Base-by-base conservation (phyloP, 2,113 vertebrate species). In the Semicossyphus pulcher region DNA sequence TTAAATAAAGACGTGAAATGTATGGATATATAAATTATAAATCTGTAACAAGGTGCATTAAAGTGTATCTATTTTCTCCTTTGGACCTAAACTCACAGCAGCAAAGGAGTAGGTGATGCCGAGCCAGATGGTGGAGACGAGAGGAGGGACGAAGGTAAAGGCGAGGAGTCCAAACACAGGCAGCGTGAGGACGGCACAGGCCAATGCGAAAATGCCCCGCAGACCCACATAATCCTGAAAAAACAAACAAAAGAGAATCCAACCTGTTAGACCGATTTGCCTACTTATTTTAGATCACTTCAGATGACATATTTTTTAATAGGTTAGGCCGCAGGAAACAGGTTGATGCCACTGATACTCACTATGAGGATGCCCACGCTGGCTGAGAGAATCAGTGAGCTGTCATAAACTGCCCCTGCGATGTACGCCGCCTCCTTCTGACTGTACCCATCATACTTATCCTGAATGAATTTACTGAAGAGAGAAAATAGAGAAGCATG, bases 391-490 rank as follows among this genome's bases (percentile, higher is more conserved):
- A 95, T 73, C 10, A 96, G 80, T 10, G 91, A 95, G 56, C 92
- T 92, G 89, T 96, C 91, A 0, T 95, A 95, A 7, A 95, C 93
- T 0, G 94, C 94, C 9, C 95, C 95, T 0, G 89, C 94, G 2
- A 95, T 84, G 1, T 94, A 94, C 9, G 93, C 53, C 0, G 93
- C 93, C 68, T 93, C 89, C 83, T 94, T 93, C 89, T 95, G 95
- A 60, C 87, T 93, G 88, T 96, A 96, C 45, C 82, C 89, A 1
- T 37, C 67, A 76, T 96, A 96, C 75, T 97, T 96, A 85, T 95
- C 94, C 86, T 96, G 94, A 67, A 95, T 95, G 70, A 97, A 96
- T 72, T 96, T 96, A 89, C 95, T 97, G 86, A 45, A 90, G 32
- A 68, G 71, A 71, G 21, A 32, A 37, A 36, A 56, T 54, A 66